Base-by-base conservation (phyloP, 2,113 vertebrate species). In the Seriola dumerili region DNA sequence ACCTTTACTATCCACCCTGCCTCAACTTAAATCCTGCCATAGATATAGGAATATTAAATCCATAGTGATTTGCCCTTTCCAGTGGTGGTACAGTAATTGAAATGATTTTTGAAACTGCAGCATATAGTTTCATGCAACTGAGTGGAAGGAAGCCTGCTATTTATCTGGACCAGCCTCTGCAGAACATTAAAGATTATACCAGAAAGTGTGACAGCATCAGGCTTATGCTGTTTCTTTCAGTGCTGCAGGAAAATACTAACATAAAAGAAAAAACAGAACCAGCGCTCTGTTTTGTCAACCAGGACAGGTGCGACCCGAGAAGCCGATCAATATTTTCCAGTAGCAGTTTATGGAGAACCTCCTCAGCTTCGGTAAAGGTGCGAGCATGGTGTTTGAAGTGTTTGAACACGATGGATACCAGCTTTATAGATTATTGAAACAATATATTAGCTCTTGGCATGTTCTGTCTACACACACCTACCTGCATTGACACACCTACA, bases 341-440 rank as follows among this genome's bases (percentile, higher is more conserved):
- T n/a, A 34, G 16, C 21, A 17, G 17, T 10, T 29, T 57, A 4
- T 17, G 23, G 40, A 75, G 65, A 62, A 66, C 29, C 17, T 72
- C 46, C 63, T 34, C 59, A 70, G 64, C 38, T 29, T 16, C 29
- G 71, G 59, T 44, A 6, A 23, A 71, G 61, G 58, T 34, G 34
- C 34, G 42, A 0, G 21, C 25, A 1, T 52, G 12, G 21, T 29
- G 32, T 74, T 63, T 74, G 50, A 70, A 69, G 54, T 29, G 29
- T 0, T 34, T 23, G 54, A 44, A 36, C 62, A 46, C 23, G 10
- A 16, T 4, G 44, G 34, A 68, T 55, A 14, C 38, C 65, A 38
- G 71, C 48, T 69, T 40, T 42, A 54, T 42, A 81, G 44, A 79
- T 63, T 42, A 74, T 57, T 86, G 57, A 68, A 57, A 75, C 44